phyloP scores from a whole-genome alignment of 2,797 vertebrate genomes.

The Bovichtus diacanthus region DNA sequence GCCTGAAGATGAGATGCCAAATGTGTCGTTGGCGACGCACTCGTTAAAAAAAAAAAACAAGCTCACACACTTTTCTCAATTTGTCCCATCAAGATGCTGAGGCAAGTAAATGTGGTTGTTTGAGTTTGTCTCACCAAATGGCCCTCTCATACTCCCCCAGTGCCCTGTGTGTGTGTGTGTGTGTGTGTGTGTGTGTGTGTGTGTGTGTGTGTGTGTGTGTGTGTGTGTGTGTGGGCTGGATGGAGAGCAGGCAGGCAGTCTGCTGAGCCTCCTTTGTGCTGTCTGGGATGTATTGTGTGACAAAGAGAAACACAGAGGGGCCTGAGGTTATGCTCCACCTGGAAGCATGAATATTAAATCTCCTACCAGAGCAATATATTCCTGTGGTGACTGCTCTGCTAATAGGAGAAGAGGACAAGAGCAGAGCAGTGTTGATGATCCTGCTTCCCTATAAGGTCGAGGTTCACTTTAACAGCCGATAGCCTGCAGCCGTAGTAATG shows the following conservation, averaged over 20 bases:
- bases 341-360: constrained; percentile 68
- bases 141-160: constrained; percentile 53
- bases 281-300: constrained; percentile 70
- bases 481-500: constrained; percentile 55
- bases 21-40: constrained; percentile 33
- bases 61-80: constrained; percentile 24
- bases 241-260: constrained; percentile 64
- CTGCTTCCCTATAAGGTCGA: constrained; percentile 10
- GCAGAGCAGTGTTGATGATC: constrained; percentile 16
- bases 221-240: constrained; percentile 46
- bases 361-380: constrained; percentile 34
- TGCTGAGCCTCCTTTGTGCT: constrained; percentile 74
- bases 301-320: constrained; percentile 63
- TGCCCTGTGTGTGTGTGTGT: constrained; percentile 47
- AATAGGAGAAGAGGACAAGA: constrained; percentile 36
- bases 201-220: constrained; percentile 34
- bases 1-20: constrained; percentile 35
- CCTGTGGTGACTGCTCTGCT: constrained; percentile 21
- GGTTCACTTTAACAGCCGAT: constrained; percentile 44
- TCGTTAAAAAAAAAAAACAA: constrained; percentile 22
- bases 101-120: constrained; percentile 48
- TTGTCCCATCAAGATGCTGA: constrained; percentile 14
- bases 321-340: constrained; percentile 70
- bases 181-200: constrained; percentile 37
- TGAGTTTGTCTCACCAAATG: constrained; percentile 56